Evolutionary conservation across 2,113 vertebrate species (phyloP).

Genomic region (Plotosus lineatus): DNA sequence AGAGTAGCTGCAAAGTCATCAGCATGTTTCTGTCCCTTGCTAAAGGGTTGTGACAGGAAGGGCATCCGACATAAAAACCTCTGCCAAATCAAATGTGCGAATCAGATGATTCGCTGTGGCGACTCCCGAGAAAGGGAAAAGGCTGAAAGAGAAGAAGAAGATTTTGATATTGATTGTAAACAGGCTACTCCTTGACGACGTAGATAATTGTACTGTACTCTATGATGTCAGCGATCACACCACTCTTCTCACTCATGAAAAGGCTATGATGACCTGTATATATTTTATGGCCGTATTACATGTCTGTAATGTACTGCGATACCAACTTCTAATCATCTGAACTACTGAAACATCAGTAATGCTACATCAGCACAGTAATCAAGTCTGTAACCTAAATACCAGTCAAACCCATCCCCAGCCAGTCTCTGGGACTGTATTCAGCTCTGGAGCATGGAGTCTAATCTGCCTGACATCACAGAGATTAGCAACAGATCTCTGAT

Average conservation of each 20-base stretch:
- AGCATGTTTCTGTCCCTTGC: too few species aligned
- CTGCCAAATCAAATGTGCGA: too few species aligned
- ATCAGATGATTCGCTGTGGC: too few species aligned
- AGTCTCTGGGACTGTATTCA: slow-evolving; percentile 40
- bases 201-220: not conserved
- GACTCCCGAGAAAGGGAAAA: too few species aligned
- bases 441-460: slow-evolving; percentile 25
- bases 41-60: too few species aligned
- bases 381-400: slow-evolving; percentile 49
- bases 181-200: not conserved
- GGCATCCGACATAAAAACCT: too few species aligned
- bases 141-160: too few species aligned
- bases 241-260: not conserved
- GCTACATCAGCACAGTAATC: slow-evolving; percentile 27
- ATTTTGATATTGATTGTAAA: not conserved
- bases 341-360: slow-evolving; percentile 56
- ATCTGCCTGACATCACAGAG: slow-evolving; percentile 52
- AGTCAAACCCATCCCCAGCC: slow-evolving; percentile 41
- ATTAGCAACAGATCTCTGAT: slow-evolving; percentile 48
- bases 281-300: not conserved
- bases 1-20: too few species aligned
- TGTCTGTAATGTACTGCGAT: slow-evolving; percentile 29
- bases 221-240: not conserved
- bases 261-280: not conserved
- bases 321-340: slow-evolving; percentile 17